phyloP scores from a whole-genome alignment of 2,888 invertebrate species.

The Iphiclides podalirius region DNA sequence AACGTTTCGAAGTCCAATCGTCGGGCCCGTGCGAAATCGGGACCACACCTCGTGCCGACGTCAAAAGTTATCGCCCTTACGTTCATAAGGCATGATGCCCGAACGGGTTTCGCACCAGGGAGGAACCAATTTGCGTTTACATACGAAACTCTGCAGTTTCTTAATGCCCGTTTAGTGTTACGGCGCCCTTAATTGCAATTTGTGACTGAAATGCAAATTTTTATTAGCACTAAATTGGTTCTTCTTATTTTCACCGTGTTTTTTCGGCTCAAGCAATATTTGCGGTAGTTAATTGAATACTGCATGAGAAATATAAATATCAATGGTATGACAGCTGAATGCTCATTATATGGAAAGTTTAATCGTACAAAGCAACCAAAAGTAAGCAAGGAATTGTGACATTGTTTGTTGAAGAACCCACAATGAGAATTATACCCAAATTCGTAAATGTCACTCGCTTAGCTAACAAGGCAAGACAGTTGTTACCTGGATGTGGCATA shows the following conservation, averaged over 20 bases:
- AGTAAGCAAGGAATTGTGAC: conserved; percentile 5
- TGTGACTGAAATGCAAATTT: conserved; percentile 12
- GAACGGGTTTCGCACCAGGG: background rate
- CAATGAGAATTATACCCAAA: conserved; percentile 16
- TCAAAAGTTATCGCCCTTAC: conserved; percentile 8
- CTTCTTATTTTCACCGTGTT: background rate
- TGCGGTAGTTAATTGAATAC: conserved; percentile 5
- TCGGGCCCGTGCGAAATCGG: conserved; percentile 53
- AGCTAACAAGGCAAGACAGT: conserved; percentile 54
- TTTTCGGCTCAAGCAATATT: conserved; percentile 1
- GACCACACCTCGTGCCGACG: conserved; percentile 49
- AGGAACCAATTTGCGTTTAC: conserved; percentile 23
- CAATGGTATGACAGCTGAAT: conserved; percentile 3
- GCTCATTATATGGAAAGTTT: background rate
- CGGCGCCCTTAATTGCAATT: conserved; percentile 21
- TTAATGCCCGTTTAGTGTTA: conserved; percentile 19
- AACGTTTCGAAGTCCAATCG: conserved; percentile 48
- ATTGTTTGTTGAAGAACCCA: background rate
- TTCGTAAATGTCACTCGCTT: conserved; percentile 61
- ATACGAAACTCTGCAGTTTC: conserved; percentile 24
- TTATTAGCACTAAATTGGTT: background rate
- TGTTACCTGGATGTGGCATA: conserved; percentile 43
- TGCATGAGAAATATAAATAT: background rate
- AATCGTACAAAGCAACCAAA: conserved; percentile 8
- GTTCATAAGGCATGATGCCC: conserved; percentile 2